Evolutionary conservation across 2,888 invertebrate genomes (phyloP).

Genomic region (Drosophila monieri): DNA sequence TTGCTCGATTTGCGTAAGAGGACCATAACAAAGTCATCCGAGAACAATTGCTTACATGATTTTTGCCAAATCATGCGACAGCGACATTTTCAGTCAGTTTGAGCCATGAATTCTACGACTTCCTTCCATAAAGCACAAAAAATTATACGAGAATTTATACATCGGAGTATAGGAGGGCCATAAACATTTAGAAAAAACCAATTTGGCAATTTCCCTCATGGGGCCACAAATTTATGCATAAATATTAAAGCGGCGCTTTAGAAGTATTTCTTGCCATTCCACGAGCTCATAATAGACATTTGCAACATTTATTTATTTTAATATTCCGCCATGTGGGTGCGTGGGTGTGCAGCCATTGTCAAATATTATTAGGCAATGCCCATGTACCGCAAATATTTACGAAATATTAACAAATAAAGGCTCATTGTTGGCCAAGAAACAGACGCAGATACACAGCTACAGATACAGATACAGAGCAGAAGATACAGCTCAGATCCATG

Average conservation of each 20-base stretch:
- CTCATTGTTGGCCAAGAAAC: conserved; percentile 54
- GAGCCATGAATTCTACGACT: conserved; percentile 26
- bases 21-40: conserved; percentile 22
- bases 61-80: conserved; percentile 28
- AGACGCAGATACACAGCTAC: conserved; percentile 27
- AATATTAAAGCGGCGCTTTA: conserved; percentile 23
- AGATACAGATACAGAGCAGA: conserved; percentile 40
- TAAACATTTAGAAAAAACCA: conserved; percentile 72
- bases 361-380: conserved; percentile 73
- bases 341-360: conserved; percentile 50
- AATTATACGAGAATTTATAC: conserved; percentile 16
- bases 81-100: conserved; percentile 29
- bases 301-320: conserved; percentile 71
- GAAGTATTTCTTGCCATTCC: conserved; percentile 16
- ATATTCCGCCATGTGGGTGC: conserved; percentile 68
- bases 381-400: conserved; percentile 78
- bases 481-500: conserved; percentile 49
- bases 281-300: conserved; percentile 48
- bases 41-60: conserved; percentile 22
- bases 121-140: conserved; percentile 27
- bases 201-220: conserved; percentile 65
- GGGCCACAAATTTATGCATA: conserved; percentile 35
- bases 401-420: conserved; percentile 77
- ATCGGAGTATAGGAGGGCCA: conserved; percentile 36
- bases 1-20: not conserved